phyloP scores from a whole-genome alignment of 2,113 vertebrate species.

The Gracilinanus agilis region DNA sequence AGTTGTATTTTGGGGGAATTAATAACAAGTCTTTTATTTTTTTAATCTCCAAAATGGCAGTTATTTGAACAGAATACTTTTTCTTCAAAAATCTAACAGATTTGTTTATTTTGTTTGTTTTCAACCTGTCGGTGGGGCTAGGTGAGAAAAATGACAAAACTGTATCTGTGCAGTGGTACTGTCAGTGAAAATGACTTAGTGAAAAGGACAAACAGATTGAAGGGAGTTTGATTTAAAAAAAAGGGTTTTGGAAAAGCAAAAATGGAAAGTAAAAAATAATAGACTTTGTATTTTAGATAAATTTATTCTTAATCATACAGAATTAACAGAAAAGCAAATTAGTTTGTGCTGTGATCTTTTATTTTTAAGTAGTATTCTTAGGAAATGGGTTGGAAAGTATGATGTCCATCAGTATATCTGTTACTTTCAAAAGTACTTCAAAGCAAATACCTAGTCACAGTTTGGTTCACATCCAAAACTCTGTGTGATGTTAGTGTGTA shows the following conservation, averaged over 20 bases:
- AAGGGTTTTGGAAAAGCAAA: constrained; percentile 56
- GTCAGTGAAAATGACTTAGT: constrained; percentile 36
- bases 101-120: background rate
- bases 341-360: background rate
- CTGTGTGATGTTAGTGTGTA: constrained; percentile 22
- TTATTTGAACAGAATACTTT: constrained; percentile 43
- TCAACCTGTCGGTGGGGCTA: background rate
- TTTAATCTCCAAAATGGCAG: constrained; percentile 36
- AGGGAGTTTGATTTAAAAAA: constrained; percentile 38
- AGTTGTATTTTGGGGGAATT: constrained; percentile 29
- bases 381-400: constrained; percentile 35
- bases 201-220: constrained; percentile 44
- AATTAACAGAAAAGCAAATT: constrained; percentile 50
- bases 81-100: constrained; percentile 28
- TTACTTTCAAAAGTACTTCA: constrained; percentile 55
- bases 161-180: background rate
- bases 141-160: constrained; percentile 47
- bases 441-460: constrained; percentile 26
- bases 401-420: constrained; percentile 30
- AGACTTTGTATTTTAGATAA: background rate
- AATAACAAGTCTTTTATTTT: constrained; percentile 16
- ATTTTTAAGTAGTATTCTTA: constrained; percentile 53
- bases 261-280: constrained; percentile 46
- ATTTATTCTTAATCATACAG: constrained; percentile 52
- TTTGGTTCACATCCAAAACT: constrained; percentile 42